Conservation (phyloP, 2,113 vertebrate species). For the Oryzias celebensis region DNA sequence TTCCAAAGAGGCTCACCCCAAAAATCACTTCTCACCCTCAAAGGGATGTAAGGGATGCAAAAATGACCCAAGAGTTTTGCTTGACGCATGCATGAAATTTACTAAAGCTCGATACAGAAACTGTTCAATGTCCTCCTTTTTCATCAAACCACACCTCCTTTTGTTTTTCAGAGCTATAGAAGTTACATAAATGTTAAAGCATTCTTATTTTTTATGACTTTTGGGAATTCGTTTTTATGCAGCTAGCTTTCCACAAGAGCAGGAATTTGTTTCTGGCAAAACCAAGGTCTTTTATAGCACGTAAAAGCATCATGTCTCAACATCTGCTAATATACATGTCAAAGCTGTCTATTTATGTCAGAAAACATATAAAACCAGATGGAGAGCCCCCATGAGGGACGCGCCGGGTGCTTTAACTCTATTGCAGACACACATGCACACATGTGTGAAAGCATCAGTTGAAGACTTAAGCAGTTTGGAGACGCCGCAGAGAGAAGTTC, state of each 20-base stretch:
- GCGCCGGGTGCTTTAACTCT: slow-evolving; percentile 64
- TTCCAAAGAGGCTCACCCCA: no score
- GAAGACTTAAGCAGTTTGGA: slow-evolving; percentile 48
- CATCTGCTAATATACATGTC: slow-evolving; percentile 65
- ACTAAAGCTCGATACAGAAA: no score
- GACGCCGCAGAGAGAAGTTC: slow-evolving; percentile 50
- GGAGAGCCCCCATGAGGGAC: slow-evolving; percentile 66
- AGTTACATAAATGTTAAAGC: no score
- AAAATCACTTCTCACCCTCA: no score
- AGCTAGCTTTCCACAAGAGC: background rate
- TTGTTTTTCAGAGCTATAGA: no score
- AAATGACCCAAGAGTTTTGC: no score
- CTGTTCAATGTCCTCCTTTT: no score
- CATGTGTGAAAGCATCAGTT: slow-evolving; percentile 34
- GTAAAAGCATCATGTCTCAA: slow-evolving; percentile 38
- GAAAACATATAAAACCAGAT: slow-evolving; percentile 73
- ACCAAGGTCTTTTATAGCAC: background rate
- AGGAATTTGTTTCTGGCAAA: background rate
- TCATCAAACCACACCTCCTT: no score
- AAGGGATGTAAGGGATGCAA: no score
- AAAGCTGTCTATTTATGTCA: slow-evolving; percentile 60
- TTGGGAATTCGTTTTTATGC: background rate
- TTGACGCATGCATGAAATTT: no score
- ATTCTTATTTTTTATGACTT: background rate
- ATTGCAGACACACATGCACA: slow-evolving; percentile 37